A percentile compares a stretch with the other conserved stretches of the same genome.
Evolutionary conservation across 2,888 invertebrate genomes (phyloP).

Genomic region (Tridacna gigas): DNA sequence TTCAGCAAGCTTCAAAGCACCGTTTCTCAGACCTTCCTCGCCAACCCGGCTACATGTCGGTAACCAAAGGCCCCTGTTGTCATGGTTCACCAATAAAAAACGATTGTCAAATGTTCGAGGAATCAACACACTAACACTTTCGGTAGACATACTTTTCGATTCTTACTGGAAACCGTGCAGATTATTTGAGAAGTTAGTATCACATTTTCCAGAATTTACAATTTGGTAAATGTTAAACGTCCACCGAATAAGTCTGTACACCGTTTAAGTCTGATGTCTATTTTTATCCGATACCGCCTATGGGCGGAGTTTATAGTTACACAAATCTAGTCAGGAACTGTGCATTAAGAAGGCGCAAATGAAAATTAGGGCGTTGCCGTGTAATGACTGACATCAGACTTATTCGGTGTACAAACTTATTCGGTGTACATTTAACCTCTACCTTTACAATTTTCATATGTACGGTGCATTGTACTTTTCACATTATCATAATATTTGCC

Average conservation of each 20-base stretch:
- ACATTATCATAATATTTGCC: no score
- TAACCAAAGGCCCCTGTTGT: constrained; percentile 81
- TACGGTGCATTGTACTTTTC: neutral
- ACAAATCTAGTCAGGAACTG: no score
- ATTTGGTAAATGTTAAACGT: no score
- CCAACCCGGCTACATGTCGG: constrained; percentile 74
- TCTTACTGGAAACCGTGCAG: neutral
- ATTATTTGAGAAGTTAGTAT: neutral
- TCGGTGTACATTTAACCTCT: no score
- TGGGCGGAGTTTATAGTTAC: no score
- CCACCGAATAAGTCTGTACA: no score
- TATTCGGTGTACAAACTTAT: no score
- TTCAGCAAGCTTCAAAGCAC: constrained; percentile 77
- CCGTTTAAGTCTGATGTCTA: no score
- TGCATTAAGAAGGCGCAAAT: no score
- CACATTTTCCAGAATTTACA: neutral
- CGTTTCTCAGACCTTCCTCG: constrained; percentile 72
- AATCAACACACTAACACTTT: constrained; percentile 78
- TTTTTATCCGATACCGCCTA: no score
- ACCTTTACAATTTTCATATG: neutral
- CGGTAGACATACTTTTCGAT: constrained; percentile 52
- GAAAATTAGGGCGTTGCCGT: no score
- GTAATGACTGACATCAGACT: no score
- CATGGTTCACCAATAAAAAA: constrained; percentile 72
- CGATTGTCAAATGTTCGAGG: constrained; percentile 67